Evolutionary conservation across 2,113 vertebrate species (phyloP).

Genomic region (Candoia aspera): DNA sequence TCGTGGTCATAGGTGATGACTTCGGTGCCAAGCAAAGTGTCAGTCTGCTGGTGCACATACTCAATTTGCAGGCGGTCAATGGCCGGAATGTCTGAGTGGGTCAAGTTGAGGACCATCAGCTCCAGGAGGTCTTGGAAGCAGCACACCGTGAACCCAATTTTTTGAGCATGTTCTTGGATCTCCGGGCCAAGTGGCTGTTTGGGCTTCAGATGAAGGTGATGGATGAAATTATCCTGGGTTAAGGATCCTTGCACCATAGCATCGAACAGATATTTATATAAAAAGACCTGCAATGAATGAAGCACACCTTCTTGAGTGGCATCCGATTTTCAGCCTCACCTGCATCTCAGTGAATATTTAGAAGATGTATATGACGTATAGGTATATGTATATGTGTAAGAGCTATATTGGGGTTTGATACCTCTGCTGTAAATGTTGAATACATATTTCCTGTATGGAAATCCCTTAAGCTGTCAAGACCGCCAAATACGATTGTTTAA

Average conservation of each 20-base stretch:
- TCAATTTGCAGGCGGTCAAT: slow-evolving; percentile 73
- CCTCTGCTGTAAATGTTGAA: background rate
- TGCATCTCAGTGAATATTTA: background rate
- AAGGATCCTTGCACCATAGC: slow-evolving; percentile 73
- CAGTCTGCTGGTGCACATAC: slow-evolving; percentile 74
- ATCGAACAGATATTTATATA: slow-evolving; percentile 80
- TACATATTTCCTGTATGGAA: background rate
- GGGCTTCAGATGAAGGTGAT: slow-evolving; percentile 63
- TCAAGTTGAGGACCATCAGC: slow-evolving; percentile 66
- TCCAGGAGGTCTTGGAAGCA: slow-evolving; percentile 73
- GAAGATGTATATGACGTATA: background rate
- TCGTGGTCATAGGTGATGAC: slow-evolving; percentile 65
- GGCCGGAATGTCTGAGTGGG: slow-evolving; percentile 66
- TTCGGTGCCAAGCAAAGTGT: slow-evolving; percentile 60
- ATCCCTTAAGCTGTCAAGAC: background rate
- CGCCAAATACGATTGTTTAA: background rate
- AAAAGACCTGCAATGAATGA: slow-evolving; percentile 59
- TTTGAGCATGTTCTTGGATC: slow-evolving; percentile 61
- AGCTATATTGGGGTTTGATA: background rate
- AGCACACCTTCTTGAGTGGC: background rate
- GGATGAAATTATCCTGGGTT: slow-evolving; percentile 58
- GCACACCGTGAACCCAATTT: slow-evolving; percentile 57
- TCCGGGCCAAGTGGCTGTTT: slow-evolving; percentile 61
- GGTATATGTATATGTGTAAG: no score
- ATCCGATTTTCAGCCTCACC: background rate